phyloP scores from a whole-genome alignment of 92 coral and sea anemone genomes.

The Palythoa caribaeorum region DNA sequence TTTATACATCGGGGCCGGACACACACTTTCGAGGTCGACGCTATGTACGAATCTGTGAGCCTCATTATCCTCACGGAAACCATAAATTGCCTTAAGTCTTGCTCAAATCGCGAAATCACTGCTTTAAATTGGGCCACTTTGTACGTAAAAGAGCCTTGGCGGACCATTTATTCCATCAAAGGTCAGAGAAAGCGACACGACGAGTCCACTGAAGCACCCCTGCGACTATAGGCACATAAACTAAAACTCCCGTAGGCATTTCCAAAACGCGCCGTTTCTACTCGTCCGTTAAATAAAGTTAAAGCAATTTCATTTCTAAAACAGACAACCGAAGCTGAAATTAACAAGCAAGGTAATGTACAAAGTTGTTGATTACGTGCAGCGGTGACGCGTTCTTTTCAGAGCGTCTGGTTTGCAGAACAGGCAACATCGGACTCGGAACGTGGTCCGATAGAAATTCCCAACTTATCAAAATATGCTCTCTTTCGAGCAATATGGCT shows the following conservation, averaged over 20 bases:
- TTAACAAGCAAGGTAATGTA: slow-evolving; percentile 19
- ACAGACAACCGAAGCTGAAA: slow-evolving; percentile 31
- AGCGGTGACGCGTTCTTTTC: not conserved
- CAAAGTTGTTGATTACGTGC: slow-evolving; percentile 40
- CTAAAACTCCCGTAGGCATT: slow-evolving; percentile 31
- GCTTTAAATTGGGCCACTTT: slow-evolving; percentile 1
- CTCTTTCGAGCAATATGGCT: slow-evolving; percentile 1
- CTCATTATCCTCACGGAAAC: slow-evolving; percentile 52
- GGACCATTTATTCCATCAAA: slow-evolving; percentile 32
- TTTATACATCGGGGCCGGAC: slow-evolving; percentile 27
- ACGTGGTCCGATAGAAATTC: slow-evolving; percentile 33
- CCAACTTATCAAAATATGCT: slow-evolving; percentile 2
- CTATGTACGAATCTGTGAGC: slow-evolving; percentile 34
- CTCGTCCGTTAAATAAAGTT: not conserved
- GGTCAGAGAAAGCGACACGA: slow-evolving; percentile 21
- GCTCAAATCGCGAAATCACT: slow-evolving; percentile 8
- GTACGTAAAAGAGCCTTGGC: not conserved
- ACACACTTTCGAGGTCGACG: slow-evolving; percentile 17
- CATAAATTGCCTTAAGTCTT: slow-evolving; percentile 2
- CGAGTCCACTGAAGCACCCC: slow-evolving; percentile 26
- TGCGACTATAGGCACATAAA: not conserved
- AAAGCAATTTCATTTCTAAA: slow-evolving; percentile 27
- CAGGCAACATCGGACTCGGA: slow-evolving; percentile 17
- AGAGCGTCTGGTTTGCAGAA: slow-evolving; percentile 11
- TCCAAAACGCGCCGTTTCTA: slow-evolving; percentile 10